Percentiles rank a stretch among this genome's conserved stretches.
These are phyloP conservation scores for Lathamus discolor DNA, from an alignment of 2,113 vertebrate species.

Conservation along the genomic window DNA sequence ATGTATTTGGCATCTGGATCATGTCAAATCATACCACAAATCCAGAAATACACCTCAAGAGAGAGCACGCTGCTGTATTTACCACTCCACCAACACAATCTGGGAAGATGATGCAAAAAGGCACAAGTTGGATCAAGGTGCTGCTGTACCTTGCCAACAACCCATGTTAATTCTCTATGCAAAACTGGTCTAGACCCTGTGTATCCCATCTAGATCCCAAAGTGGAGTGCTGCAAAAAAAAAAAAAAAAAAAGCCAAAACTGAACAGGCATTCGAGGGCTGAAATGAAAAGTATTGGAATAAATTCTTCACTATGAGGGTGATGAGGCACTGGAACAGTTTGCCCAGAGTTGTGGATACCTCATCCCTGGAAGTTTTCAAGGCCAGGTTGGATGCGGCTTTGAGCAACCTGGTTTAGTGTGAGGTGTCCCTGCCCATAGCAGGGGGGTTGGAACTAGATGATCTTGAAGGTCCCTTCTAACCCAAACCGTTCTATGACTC, in stretches of 20 bases:
- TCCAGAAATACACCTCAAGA: neutral
- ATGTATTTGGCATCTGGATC: neutral
- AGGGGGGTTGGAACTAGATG: neutral
- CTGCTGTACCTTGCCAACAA: neutral
- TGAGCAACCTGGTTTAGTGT: neutral
- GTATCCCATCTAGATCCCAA: neutral
- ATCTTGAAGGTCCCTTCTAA: neutral
- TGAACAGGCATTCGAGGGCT: rapidly evolving
- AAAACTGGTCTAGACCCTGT: neutral
- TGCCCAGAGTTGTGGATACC: neutral
- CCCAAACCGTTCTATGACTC: neutral
- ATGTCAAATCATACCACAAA: neutral
- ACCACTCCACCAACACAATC: neutral
- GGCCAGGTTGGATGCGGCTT: neutral
- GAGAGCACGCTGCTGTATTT: neutral
- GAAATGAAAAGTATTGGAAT: neutral
- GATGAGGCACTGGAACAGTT: neutral
- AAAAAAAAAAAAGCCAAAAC: neutral
- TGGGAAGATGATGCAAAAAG: neutral
- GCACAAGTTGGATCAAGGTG: neutral
- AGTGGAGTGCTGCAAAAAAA: neutral
- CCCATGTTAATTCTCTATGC: rapidly evolving
- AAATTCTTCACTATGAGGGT: neutral
- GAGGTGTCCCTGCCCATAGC: neutral
- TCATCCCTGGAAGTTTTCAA: neutral